A percentile compares a stretch with the other conserved stretches of the same genome.
Conservation (phyloP, 2,888 invertebrate genomes). For the Gari tellinella region DNA sequence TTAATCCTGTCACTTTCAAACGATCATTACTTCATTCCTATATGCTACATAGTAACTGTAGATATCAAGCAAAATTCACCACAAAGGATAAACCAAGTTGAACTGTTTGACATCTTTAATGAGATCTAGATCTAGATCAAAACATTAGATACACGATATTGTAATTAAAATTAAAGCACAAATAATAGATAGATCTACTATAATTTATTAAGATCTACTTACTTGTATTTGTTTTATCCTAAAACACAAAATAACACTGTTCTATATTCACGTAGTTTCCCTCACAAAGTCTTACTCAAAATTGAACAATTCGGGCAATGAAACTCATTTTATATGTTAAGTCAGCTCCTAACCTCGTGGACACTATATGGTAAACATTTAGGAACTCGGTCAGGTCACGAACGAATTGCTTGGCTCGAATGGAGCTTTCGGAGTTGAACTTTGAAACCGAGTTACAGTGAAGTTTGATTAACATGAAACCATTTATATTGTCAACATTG, state of each 20-base stretch:
- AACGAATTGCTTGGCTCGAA: conserved; percentile 3
- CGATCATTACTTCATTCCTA: too few relatives aligned
- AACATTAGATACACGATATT: too few relatives aligned
- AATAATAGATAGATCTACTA: neutral
- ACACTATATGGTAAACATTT: conserved; percentile 51
- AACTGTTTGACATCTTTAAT: too few relatives aligned
- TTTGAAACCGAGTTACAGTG: neutral
- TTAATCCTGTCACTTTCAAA: too few relatives aligned
- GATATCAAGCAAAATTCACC: too few relatives aligned
- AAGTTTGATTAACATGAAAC: neutral
- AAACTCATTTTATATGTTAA: conserved; percentile 28
- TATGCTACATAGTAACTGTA: too few relatives aligned
- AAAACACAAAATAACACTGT: neutral
- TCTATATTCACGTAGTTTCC: neutral
- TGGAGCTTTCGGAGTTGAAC: conserved; percentile 2
- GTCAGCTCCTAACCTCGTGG: conserved; percentile 56
- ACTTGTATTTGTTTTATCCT: neutral
- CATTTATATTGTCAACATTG: neutral
- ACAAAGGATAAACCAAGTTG: too few relatives aligned
- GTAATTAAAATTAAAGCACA: neutral
- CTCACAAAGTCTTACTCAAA: conserved; percentile 1
- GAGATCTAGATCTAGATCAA: too few relatives aligned
- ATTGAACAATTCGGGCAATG: conserved; percentile 45
- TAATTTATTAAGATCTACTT: neutral
- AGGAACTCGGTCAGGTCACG: conserved; percentile 51